Percentiles rank a stretch among this genome's conserved stretches.
Conservation (phyloP, 2,888 invertebrate species). For the Acleris literana region DNA sequence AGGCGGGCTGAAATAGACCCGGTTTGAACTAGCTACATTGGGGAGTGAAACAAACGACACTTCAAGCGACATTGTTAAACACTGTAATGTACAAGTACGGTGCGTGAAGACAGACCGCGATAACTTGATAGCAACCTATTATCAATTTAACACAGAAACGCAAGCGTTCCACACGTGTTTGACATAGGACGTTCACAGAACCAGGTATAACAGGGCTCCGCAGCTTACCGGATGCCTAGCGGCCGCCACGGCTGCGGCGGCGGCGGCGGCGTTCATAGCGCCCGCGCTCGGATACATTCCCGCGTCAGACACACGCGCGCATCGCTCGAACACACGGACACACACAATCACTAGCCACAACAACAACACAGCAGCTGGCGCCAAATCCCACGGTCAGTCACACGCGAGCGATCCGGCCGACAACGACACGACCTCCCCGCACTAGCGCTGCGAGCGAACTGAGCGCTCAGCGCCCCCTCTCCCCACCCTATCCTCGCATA, state of each 20-base stretch:
- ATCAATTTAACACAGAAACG: no score
- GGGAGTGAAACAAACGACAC: no score
- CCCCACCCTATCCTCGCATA: constrained; percentile 65
- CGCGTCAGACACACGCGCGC: constrained; percentile 79
- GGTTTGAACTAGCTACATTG: no score
- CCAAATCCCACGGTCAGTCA: constrained; percentile 62
- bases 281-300: constrained; percentile 94
- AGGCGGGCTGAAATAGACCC: neutral
- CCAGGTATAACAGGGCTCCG: neutral
- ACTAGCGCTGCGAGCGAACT: constrained; percentile 68
- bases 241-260: constrained; percentile 92
- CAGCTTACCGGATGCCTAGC: constrained; percentile 92
- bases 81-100: no score
- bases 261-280: constrained; percentile 92
- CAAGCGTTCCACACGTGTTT: no score
- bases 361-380: constrained; percentile 64
- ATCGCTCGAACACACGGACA: constrained; percentile 69
- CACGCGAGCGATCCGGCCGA: constrained; percentile 60
- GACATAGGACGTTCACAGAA: neutral
- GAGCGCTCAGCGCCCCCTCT: constrained; percentile 55
- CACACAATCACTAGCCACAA: constrained; percentile 74
- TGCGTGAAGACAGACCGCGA: no score
- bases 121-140: no score
- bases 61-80: no score
- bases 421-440: constrained; percentile 53